Evolutionary conservation across 1,140 invertebrate genomes (phyloP), one percentile per base, ranked within the genome.

Genomic region (Araneus ventricosus): DNA sequence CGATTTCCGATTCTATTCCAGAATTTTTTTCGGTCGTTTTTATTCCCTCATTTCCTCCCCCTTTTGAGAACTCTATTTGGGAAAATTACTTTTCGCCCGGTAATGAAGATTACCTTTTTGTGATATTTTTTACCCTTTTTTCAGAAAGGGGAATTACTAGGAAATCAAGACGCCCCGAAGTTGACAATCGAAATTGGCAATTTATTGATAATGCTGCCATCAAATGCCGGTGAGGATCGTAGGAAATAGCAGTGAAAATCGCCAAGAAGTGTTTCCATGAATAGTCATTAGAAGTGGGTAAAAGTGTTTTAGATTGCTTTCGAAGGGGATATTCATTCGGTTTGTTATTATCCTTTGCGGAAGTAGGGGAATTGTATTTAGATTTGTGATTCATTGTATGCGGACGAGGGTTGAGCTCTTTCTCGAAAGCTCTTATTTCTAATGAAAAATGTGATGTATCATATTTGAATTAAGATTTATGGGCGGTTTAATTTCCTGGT

Each of bases 161-260:
- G n/a, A 86, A 86, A 86, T 86, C 84, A 86, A 30, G 52, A 86
- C 41, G 5, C 34, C n/a, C 27, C 22, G 34, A 45, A 88, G 61
- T 67, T 88, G 86, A 88, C 86, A 88, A 63, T 70, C 34, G 57
- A 41, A 70, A 88, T 59, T 88, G 86, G 61, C 17, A 17, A 59
- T 86, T 88, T 88, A 88, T 88, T 88, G 86, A 88, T 88, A 70
- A 39, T 86, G n/a, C 57, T 41, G 27, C 86, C 59, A n/a, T 88
- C 86, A 45, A 10, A 41, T 27, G n/a, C 5, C 52, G n/a, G 45
- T 17, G 52, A 86, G 37, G 22, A 86, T 86, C 30, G n/a, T 1
- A 59, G 30, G 84, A 61, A 86, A 86, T 67, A 10, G 61, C 61
- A 10, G 24, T 8, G n/a, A 63, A 63, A 52, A 63, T 27, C 61